Conservation (phyloP, 35 echinoderm and acorn worm genomes). For the Lytechinus variegatus region DNA sequence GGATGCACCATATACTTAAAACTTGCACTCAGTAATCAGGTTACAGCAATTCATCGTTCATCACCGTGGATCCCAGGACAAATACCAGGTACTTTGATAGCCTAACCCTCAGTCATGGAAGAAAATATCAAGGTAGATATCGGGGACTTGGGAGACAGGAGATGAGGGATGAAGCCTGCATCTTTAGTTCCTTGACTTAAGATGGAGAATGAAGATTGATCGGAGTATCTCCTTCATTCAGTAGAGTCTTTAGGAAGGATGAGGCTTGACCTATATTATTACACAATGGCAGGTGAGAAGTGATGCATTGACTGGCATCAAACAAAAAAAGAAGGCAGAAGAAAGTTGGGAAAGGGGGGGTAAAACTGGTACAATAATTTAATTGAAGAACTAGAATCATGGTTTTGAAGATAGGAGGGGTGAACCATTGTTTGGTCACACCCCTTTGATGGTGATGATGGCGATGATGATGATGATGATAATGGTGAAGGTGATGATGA, state of each 20-base stretch:
- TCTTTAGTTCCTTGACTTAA: not conserved
- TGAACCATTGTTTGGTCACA: too few species aligned
- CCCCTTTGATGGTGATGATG: not conserved
- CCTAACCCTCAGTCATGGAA: not conserved
- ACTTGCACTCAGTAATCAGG: not conserved
- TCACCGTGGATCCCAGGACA: not conserved
- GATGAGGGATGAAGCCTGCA: not conserved
- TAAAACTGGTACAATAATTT: too few species aligned
- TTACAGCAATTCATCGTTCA: not conserved
- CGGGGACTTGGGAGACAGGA: not conserved
- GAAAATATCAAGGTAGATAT: not conserved
- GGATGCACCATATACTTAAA: not conserved
- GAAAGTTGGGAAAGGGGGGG: too few species aligned
- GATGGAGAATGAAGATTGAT: not conserved
- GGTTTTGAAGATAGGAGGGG: too few species aligned
- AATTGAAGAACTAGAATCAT: too few species aligned
- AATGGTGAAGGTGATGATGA: too few species aligned
- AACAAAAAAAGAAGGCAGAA: not conserved
- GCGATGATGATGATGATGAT: too few species aligned
- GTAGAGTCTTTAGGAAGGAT: not conserved
- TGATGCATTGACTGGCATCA: not conserved
- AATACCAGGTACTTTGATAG: not conserved
- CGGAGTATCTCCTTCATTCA: conserved; percentile 10
- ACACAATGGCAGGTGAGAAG: not conserved
- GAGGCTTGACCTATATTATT: conserved; percentile 22